phyloP scores from a whole-genome alignment of 2,888 invertebrate species.

The Thyatira batis region DNA sequence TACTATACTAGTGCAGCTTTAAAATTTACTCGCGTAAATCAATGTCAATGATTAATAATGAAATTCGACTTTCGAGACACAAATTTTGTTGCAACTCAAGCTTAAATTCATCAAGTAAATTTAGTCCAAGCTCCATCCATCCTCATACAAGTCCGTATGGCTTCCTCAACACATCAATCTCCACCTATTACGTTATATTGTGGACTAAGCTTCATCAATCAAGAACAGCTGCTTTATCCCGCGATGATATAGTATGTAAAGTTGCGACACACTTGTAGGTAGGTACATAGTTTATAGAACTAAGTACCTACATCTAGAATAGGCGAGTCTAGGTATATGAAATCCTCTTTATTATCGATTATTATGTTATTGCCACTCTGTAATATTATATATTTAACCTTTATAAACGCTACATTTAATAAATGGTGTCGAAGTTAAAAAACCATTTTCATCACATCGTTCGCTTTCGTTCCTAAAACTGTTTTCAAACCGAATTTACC shows the following conservation, averaged over 20 bases:
- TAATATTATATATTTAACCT: too few relatives aligned
- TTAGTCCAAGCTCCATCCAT: conserved; percentile 22
- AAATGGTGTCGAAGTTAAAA: too few relatives aligned
- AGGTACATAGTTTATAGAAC: not conserved
- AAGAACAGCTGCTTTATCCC: conserved; percentile 54
- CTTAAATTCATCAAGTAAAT: conserved; percentile 2
- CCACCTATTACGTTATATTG: conserved; percentile 47
- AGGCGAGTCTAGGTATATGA: not conserved
- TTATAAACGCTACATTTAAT: too few relatives aligned
- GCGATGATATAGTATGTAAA: conserved; percentile 15
- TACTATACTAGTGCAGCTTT: too few relatives aligned
- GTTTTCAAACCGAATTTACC: not conserved
- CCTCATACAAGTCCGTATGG: conserved; percentile 27
- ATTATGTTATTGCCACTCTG: too few relatives aligned
- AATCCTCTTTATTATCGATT: too few relatives aligned
- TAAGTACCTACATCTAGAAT: not conserved
- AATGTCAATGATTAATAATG: too few relatives aligned
- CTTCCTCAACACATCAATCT: conserved; percentile 48
- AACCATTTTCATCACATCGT: too few relatives aligned
- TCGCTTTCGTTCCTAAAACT: not conserved
- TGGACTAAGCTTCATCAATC: conserved; percentile 60
- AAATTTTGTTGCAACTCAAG: not conserved
- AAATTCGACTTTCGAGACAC: not conserved
- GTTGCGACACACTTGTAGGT: not conserved
- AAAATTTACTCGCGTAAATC: too few relatives aligned